Conservation (phyloP, 2,797 vertebrate species). For the Melanogrammus aeglefinus region DNA sequence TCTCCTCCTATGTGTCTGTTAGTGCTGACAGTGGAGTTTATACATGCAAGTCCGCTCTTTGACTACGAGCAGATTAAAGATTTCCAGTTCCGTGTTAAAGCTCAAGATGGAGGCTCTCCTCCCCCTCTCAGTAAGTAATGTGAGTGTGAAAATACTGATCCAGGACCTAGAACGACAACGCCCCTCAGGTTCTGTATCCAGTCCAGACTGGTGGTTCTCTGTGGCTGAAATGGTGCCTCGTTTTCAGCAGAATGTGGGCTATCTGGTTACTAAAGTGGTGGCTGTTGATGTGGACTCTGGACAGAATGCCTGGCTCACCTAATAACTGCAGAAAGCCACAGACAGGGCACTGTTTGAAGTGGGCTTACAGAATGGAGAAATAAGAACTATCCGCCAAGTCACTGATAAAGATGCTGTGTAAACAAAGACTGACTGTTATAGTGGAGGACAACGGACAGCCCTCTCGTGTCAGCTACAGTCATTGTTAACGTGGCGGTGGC, state of each 20-base stretch:
- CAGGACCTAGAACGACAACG: conserved; percentile 34
- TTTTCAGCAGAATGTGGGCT: conserved; percentile 74
- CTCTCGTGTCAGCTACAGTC: conserved; percentile 37
- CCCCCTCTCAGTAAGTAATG: conserved; percentile 32
- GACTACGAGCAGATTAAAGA: conserved; percentile 38
- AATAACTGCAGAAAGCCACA: conserved; percentile 60
- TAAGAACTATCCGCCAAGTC: conserved; percentile 49
- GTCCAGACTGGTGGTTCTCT: conserved; percentile 35
- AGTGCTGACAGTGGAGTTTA: conserved; percentile 66
- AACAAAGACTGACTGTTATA: conserved; percentile 59
- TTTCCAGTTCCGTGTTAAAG: conserved; percentile 18
- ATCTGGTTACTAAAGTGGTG: conserved; percentile 77
- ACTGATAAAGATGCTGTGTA: conserved; percentile 50
- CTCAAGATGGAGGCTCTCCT: conserved; percentile 32
- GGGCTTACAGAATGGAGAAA: conserved; percentile 54
- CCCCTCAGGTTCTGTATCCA: conserved; percentile 31
- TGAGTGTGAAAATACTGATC: conserved; percentile 20
- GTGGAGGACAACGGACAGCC: conserved; percentile 39
- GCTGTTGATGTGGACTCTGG: conserved; percentile 76
- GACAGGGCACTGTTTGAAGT: conserved; percentile 56
- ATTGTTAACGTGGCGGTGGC: conserved; percentile 60
- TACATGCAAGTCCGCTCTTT: conserved; percentile 59
- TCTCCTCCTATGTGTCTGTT: conserved; percentile 62
- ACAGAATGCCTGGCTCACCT: conserved; percentile 77
- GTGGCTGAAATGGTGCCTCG: conserved; percentile 76